A percentile compares a stretch with the other conserved stretches of the same genome.
Evolutionary conservation across 2,113 vertebrate genomes (phyloP).

Genomic region (Leiothrix lutea): DNA sequence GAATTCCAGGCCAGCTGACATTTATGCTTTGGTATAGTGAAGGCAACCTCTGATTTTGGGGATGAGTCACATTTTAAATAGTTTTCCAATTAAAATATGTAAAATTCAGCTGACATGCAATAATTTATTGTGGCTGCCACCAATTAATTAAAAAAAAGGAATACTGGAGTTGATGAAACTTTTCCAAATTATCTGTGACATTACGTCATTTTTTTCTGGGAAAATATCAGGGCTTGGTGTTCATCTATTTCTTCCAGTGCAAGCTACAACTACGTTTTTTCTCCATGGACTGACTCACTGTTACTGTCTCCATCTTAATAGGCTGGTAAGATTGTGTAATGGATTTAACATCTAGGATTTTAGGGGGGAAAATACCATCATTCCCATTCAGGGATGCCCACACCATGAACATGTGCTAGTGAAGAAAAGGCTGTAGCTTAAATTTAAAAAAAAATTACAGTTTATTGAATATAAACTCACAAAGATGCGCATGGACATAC

Average conservation of each 20-base stretch:
- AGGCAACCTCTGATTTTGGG: neutral
- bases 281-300: neutral
- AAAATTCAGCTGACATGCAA: neutral
- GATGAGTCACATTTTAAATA: neutral
- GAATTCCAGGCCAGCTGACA: neutral
- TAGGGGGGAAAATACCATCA: accelerated
- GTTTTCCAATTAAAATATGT: neutral
- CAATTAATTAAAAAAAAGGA: neutral
- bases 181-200: neutral
- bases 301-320: neutral
- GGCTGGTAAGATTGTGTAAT: neutral
- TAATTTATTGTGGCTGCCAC: neutral
- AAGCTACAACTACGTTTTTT: neutral
- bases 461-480: neutral
- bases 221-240: neutral
- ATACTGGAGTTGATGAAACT: neutral
- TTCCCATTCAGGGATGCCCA: neutral
- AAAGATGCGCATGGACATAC: neutral
- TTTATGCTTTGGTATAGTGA: neutral
- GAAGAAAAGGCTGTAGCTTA: neutral
- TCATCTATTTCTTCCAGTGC: neutral
- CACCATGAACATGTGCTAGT: neutral
- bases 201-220: neutral
- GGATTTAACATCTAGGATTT: neutral
- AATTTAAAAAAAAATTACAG: neutral